phyloP scores from a whole-genome alignment of 2,797 vertebrate species.

The Philypnodon macrostomus region DNA sequence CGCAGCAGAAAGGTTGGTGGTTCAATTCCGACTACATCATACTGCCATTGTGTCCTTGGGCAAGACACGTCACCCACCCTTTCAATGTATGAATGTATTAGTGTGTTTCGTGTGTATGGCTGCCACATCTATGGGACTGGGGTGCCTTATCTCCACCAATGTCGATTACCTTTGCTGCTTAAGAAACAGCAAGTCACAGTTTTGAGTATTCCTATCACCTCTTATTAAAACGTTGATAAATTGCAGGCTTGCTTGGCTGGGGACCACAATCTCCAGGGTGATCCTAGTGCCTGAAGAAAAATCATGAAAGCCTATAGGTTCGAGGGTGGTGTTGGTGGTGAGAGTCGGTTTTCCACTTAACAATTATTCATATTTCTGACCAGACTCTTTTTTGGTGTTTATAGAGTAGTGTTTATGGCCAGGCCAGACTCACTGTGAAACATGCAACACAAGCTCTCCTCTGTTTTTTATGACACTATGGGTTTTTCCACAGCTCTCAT shows the following conservation, averaged over 20 bases:
- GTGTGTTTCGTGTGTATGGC: no score
- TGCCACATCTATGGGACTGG: no score
- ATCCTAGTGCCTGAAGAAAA: constrained; percentile 21
- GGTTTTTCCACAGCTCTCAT: constrained; percentile 37
- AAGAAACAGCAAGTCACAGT: no score
- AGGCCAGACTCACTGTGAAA: constrained; percentile 31
- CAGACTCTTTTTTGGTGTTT: constrained; percentile 29
- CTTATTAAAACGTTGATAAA: no score
- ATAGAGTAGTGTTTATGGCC: constrained; percentile 40
- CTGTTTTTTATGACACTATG: constrained; percentile 43
- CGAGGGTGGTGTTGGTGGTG: constrained; percentile 26
- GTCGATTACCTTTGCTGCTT: no score
- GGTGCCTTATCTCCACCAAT: no score
- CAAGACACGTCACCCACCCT: no score
- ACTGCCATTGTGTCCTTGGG: no score
- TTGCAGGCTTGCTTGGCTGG: constrained; percentile 31
- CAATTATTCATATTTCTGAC: constrained; percentile 20
- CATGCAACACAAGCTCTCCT: constrained; percentile 44
- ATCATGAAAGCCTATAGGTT: constrained; percentile 26
- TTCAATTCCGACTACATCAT: no score
- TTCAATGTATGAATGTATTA: no score
- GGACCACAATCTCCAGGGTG: constrained; percentile 36
- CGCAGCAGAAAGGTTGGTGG: no score
- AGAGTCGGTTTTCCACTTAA: constrained; percentile 42
- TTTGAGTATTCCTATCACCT: no score